Percentiles rank a stretch among this genome's conserved stretches.
phyloP scores from a whole-genome alignment of 1,140 invertebrate genomes.

The Dendroctonus ponderosae region DNA sequence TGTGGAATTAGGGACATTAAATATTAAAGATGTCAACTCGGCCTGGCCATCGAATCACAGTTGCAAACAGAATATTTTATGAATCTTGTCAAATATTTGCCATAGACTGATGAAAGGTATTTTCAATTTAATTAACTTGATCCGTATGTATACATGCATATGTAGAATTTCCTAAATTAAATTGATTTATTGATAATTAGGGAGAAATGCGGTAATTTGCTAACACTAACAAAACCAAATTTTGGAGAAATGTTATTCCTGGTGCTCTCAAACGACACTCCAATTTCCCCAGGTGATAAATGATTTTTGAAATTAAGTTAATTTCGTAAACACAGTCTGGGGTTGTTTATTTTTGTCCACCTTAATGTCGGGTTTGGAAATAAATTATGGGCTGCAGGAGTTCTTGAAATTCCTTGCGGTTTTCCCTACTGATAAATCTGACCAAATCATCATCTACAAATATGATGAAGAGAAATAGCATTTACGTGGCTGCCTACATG shows the following conservation, averaged over 20 bases:
- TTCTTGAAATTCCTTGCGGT: too few species aligned
- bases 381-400: neutral
- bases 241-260: conserved; percentile 22
- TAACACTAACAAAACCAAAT: conserved; percentile 14
- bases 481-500: too few species aligned
- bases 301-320: conserved; percentile 27
- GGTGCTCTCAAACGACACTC: conserved; percentile 14
- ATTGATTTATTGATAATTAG: conserved; percentile 15
- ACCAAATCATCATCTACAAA: too few species aligned
- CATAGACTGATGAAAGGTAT: conserved; percentile 1
- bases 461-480: too few species aligned
- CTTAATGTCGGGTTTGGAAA: conserved; percentile 7
- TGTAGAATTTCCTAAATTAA: conserved; percentile 1
- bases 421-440: too few species aligned
- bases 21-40: conserved; percentile 27
- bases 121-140: conserved; percentile 4
- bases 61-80: conserved; percentile 33
- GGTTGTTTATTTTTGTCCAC: conserved; percentile 12
- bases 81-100: conserved; percentile 34
- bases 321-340: conserved; percentile 14
- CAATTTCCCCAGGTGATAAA: conserved; percentile 24
- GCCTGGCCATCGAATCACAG: conserved; percentile 32
- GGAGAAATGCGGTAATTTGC: conserved; percentile 19
- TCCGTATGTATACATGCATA: neutral
- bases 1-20: conserved; percentile 34